Evolutionary conservation across 2,113 vertebrate species (phyloP), one percentile per base, ranked within the genome.

Genomic region (Ciconia stormi): DNA sequence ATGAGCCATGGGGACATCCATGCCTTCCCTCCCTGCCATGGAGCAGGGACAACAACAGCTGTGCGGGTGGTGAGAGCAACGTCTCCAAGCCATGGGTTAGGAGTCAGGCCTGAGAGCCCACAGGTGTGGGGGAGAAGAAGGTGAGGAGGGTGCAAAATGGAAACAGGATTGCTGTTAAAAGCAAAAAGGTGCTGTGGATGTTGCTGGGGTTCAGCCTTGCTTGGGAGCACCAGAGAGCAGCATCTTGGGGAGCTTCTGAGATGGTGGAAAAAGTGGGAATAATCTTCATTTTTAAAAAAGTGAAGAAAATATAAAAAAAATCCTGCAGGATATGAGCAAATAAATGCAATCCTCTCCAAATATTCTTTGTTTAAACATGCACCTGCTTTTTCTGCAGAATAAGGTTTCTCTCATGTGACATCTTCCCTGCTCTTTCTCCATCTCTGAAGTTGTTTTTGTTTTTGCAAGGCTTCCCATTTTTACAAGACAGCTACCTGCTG

Each of bases 161-260:
- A 53, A 53, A 63, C 10, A 40, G 50, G 30, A 21, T 62, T 0
- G 0, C 25, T 5, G 4, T 38, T 46, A 23, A 66, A 76, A 82
- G 13, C 25, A 59, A 53, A 80, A 44, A 56, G 7, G 4, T 80
- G 58, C 49, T 42, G 38, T 0, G 0, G n/a, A 3, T 44, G 8
- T 42, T 82, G 59, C 21, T 70, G 55, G 49, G 27, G 18, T 70
- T 83, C 55, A 89, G 36, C 13, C 7, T 84, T 34, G 27, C 21
- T 63, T 44, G 23, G 38, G 17, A 67, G 34, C 14, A 67, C 17
- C 44, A 34, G 44, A 86, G 2, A 82, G 16, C 13, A 82, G 9
- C 2, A 10, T 29, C 15, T 26, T 25, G 40, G 13, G 27, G 30
- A 73, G 9, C 18, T 81, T 65, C 79, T 61, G 19, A 81, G 12